These are phyloP conservation scores for Drosophila micromelanica DNA, from an alignment of 1,140 invertebrate species.

Conservation along the genomic window DNA sequence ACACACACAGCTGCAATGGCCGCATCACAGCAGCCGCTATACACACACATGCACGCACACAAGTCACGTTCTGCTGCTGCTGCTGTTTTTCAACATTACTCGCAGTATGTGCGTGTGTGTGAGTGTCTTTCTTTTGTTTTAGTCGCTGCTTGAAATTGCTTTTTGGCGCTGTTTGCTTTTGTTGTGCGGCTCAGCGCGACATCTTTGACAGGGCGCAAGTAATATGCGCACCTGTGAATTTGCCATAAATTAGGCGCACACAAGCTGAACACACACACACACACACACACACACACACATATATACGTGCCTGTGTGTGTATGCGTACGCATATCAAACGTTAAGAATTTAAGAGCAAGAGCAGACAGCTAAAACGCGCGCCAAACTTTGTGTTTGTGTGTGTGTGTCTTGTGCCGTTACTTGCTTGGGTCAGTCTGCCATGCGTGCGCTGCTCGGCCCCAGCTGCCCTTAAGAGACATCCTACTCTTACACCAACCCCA, in stretches of 20 bases:
- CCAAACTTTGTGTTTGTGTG: constrained; percentile 37
- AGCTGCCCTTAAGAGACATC: constrained; percentile 15
- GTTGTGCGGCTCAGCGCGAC: constrained; percentile 53
- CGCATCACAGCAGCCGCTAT: background rate
- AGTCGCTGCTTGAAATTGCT: constrained; percentile 67
- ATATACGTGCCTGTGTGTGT: constrained; percentile 9
- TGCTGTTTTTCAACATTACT: constrained; percentile 18
- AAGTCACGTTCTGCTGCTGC: constrained; percentile 53
- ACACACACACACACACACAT: constrained; percentile 1
- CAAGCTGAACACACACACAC: background rate
- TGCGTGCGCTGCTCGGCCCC: constrained; percentile 51
- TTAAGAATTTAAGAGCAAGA: constrained; percentile 39
- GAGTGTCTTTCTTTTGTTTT: constrained; percentile 61
- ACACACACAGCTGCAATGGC: constrained; percentile 5
- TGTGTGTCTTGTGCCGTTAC: constrained; percentile 32
- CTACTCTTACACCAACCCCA: background rate
- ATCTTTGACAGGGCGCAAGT: constrained; percentile 76
- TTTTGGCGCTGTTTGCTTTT: constrained; percentile 46
- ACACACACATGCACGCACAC: constrained; percentile 19
- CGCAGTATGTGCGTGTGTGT: constrained; percentile 28
- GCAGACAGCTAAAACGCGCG: constrained; percentile 41
- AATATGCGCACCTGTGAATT: constrained; percentile 76
- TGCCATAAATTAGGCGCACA: constrained; percentile 71
- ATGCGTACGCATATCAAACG: constrained; percentile 33
- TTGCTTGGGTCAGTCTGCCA: constrained; percentile 59